phyloP scores from a whole-genome alignment of 2,888 invertebrate species.

The Holacanthella duospinosa region DNA sequence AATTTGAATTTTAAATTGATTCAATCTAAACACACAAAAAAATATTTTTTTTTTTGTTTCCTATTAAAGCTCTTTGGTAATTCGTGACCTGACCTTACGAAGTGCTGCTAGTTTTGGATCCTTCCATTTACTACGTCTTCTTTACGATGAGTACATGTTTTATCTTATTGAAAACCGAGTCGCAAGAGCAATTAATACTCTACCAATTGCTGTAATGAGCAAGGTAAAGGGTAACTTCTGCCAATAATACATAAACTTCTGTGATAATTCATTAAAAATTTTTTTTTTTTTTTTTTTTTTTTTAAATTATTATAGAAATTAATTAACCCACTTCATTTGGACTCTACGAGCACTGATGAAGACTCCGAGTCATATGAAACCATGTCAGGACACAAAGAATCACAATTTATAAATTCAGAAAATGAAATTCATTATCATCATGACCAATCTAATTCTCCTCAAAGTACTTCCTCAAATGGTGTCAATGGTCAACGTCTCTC shows the following conservation, averaged over 20 bases:
- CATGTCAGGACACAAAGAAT: not conserved
- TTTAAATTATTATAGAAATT: not conserved
- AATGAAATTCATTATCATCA: not conserved
- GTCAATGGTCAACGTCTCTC: not conserved
- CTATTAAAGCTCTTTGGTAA: constrained; percentile 95
- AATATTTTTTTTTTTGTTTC: not conserved
- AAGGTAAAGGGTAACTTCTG: constrained; percentile 43
- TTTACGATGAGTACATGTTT: constrained; percentile 99
- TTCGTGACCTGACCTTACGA: constrained; percentile 86
- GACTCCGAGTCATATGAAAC: constrained; percentile 1
- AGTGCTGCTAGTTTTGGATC: constrained; percentile 98
- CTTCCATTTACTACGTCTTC: constrained; percentile 90
- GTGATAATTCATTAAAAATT: no score
- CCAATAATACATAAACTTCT: not conserved
- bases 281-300: not conserved
- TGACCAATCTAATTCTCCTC: not conserved
- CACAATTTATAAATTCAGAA: not conserved
- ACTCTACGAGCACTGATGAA: not conserved
- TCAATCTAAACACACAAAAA: not conserved
- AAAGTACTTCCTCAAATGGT: not conserved
- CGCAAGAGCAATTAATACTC: constrained; percentile 76
- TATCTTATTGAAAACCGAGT: constrained; percentile 95
- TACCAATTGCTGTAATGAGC: constrained; percentile 89
- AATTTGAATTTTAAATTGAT: no score
- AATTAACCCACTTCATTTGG: not conserved